Conservation (phyloP, 2,797 vertebrate genomes). For the Nasua narica region DNA sequence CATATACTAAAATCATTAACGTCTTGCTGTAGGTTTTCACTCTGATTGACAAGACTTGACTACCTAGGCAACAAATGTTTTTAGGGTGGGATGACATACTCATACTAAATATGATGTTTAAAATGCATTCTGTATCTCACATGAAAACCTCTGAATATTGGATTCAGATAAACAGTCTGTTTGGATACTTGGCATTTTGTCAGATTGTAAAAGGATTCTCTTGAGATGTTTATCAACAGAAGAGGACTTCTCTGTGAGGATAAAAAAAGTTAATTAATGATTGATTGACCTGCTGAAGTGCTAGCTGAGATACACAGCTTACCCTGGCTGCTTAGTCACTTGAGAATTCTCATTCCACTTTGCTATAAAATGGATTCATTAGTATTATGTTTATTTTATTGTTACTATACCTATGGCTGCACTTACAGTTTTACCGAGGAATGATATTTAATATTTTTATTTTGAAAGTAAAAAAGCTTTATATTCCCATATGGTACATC, state of each 20-base stretch:
- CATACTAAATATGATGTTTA: constrained; percentile 11
- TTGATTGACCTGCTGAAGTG: constrained; percentile 49
- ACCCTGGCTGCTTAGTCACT: neutral
- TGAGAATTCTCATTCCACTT: neutral
- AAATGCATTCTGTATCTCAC: constrained; percentile 22
- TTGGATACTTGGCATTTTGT: constrained; percentile 46
- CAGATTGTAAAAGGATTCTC: constrained; percentile 42
- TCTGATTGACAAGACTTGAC: neutral
- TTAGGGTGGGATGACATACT: neutral
- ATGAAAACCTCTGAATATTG: constrained; percentile 15
- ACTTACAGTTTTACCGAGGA: neutral
- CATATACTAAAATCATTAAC: neutral
- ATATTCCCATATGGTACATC: neutral
- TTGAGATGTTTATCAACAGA: constrained; percentile 34
- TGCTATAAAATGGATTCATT: constrained; percentile 2
- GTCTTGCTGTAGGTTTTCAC: neutral
- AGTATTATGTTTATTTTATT: constrained; percentile 27
- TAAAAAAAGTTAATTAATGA: constrained; percentile 61
- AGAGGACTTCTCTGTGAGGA: constrained; percentile 29
- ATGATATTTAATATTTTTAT: neutral
- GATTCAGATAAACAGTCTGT: constrained; percentile 50
- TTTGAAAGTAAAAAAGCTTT: neutral
- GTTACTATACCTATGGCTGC: neutral
- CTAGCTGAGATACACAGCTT: neutral
- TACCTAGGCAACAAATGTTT: neutral